Conservation (phyloP, 92 coral and sea anemone species). For the Actinostola sp. region DNA sequence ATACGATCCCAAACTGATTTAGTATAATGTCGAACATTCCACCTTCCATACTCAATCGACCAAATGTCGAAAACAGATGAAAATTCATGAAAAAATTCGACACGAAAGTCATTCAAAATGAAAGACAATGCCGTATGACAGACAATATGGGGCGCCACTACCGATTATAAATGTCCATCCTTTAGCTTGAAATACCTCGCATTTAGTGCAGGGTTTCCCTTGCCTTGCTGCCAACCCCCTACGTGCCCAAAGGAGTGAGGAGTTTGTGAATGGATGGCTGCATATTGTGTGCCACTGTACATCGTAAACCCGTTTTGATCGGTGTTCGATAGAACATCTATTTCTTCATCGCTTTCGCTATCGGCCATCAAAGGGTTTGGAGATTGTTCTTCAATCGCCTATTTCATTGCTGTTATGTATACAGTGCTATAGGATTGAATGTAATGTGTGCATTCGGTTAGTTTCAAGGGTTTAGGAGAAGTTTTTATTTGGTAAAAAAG, state of each 20-base stretch:
- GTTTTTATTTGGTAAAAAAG: slow-evolving; percentile 10
- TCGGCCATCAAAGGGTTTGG: slow-evolving; percentile 64
- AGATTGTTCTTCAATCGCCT: slow-evolving; percentile 2
- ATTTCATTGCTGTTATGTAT: background rate
- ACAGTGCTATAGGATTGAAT: slow-evolving; percentile 11
- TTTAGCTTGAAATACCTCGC: slow-evolving; percentile 58
- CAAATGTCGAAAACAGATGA: slow-evolving; percentile 6
- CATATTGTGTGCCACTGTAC: slow-evolving; percentile 48
- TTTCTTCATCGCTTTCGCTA: slow-evolving; percentile 76
- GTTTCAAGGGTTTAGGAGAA: background rate
- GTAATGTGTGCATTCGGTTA: background rate
- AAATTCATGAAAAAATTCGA: slow-evolving; percentile 10
- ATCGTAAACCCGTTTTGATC: slow-evolving; percentile 37
- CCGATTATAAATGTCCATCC: slow-evolving; percentile 9
- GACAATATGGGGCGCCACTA: slow-evolving; percentile 37
- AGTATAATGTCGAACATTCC: background rate
- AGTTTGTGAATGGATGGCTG: slow-evolving; percentile 41
- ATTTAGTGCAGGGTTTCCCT: slow-evolving; percentile 7
- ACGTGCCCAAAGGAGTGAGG: slow-evolving; percentile 46
- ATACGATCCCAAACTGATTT: background rate
- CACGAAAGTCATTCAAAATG: slow-evolving; percentile 9
- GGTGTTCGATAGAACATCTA: slow-evolving; percentile 74
- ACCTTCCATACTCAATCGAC: slow-evolving; percentile 2
- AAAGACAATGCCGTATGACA: slow-evolving; percentile 42
- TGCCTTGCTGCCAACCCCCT: slow-evolving; percentile 56